phyloP scores from a whole-genome alignment of 2,113 vertebrate genomes.

The Aldabrachelys gigantea region DNA sequence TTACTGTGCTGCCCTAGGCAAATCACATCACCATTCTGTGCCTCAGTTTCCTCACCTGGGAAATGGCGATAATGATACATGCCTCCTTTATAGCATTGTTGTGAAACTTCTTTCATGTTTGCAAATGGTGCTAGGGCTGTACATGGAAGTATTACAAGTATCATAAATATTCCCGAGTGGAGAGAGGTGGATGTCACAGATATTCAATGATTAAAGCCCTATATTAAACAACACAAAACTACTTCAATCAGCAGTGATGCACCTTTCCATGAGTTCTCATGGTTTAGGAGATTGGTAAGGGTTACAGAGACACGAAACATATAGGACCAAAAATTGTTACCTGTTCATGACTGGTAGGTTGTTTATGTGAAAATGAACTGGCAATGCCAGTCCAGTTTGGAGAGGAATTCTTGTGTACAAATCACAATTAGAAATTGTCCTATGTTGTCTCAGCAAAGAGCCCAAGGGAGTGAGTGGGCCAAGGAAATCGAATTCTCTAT shows the following conservation, averaged over 20 bases:
- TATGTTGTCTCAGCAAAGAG: background rate
- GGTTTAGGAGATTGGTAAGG: background rate
- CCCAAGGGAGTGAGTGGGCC: rapidly evolving
- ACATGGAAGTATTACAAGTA: background rate
- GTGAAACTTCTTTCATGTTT: background rate
- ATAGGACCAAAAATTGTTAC: background rate
- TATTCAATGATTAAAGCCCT: background rate
- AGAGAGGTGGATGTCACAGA: background rate
- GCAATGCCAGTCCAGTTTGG: background rate
- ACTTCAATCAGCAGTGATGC: background rate
- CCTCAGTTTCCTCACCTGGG: background rate
- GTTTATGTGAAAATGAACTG: background rate
- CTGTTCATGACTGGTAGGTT: background rate
- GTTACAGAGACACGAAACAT: background rate
- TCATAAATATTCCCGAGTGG: background rate
- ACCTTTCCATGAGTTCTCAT: background rate
- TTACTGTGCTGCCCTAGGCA: background rate
- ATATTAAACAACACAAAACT: background rate
- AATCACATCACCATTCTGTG: background rate
- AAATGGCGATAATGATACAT: background rate
- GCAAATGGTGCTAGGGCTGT: background rate
- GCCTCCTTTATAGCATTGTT: background rate
- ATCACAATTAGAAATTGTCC: background rate
- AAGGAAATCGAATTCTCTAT: background rate
- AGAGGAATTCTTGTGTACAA: background rate